Percentiles rank a stretch among this genome's conserved stretches.
Conservation (phyloP, 2,797 vertebrate species). For the Ambastaia sidthimunki region DNA sequence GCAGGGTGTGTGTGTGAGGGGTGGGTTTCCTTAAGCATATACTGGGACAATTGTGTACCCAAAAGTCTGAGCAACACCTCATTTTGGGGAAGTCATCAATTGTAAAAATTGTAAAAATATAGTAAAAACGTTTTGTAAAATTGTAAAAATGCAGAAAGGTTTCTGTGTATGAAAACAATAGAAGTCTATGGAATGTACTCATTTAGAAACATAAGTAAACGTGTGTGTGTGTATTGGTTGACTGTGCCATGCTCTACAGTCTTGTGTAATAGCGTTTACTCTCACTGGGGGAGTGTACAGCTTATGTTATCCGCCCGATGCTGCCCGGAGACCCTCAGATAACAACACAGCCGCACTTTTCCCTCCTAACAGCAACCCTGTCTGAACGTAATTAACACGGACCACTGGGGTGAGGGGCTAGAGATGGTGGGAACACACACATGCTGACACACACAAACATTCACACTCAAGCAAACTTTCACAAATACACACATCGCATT, state of each 20-base stretch:
- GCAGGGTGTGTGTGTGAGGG: constrained; percentile 9
- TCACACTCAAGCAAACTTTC: constrained; percentile 2
- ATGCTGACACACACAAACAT: constrained; percentile 15
- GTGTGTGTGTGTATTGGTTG: constrained; percentile 13
- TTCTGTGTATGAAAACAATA: no score
- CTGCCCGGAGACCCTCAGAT: constrained; percentile 73
- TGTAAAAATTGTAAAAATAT: no score
- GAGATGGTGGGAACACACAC: constrained; percentile 16
- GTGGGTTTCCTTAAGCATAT: no score
- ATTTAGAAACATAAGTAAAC: background rate
- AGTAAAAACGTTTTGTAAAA: no score
- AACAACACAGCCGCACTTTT: constrained; percentile 74
- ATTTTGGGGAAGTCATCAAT: no score
- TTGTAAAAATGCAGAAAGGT: no score
- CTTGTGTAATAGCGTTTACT: constrained; percentile 60
- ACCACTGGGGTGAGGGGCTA: constrained; percentile 67
- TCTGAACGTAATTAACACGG: constrained; percentile 79
- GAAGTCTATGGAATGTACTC: no score
- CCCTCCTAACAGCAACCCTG: constrained; percentile 70
- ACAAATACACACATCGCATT: background rate
- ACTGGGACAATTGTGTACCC: no score
- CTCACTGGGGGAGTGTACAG: constrained; percentile 43
- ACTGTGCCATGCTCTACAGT: constrained; percentile 58
- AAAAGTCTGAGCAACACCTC: no score
- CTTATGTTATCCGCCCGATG: constrained; percentile 68